Evolutionary conservation across 2,113 vertebrate genomes (phyloP), one percentile per base, ranked within the genome.

Genomic region (Corydoras sp.): DNA sequence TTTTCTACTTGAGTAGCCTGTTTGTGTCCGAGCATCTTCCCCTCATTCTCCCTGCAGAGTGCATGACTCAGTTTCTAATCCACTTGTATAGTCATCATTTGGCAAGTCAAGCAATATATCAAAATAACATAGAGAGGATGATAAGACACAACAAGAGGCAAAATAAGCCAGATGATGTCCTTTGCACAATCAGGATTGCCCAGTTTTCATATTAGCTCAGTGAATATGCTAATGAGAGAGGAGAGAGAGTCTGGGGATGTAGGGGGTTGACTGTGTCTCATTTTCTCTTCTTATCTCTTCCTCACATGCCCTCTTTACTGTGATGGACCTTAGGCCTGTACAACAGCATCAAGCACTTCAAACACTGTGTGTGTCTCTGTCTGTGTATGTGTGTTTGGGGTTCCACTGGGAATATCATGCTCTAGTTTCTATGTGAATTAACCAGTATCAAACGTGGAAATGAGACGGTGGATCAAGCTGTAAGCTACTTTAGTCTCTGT

Each of bases 361-460:
- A 83, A 87, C 82, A 74, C 50, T 55, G 50, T 29, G 50, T 30
- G 62, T 51, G 62, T 32, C 32, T 32, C 24, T 66, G 68, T 24
- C 18, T 24, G 65, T 55, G 50, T 13, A 29, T 30, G 62, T 59
- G 62, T 32, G 53, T 48, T 30, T 66, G 68, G 81, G 69, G 69
- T 81, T 80, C 82, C 83, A 66, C 62, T 58, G 83, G 86, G 84
- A 81, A 85, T 69, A 85, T 82, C 70, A 61, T 65, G 76, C 81
- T 87, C 75, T 81, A 84, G 86, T 88, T 86, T 84, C 84, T 81
- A 80, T 81, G 76, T 77, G 84, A 89, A 88, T 86, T 82, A 87
- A 81, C 75, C 75, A 76, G 84, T 85, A 85, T 88, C 85, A 88
- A 85, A 85, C 80, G 77, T 9, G 49, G 48, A 14, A 61, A 63